Base-by-base conservation (phyloP, 1,140 invertebrate genomes). In the Trachelipus rathkii region DNA sequence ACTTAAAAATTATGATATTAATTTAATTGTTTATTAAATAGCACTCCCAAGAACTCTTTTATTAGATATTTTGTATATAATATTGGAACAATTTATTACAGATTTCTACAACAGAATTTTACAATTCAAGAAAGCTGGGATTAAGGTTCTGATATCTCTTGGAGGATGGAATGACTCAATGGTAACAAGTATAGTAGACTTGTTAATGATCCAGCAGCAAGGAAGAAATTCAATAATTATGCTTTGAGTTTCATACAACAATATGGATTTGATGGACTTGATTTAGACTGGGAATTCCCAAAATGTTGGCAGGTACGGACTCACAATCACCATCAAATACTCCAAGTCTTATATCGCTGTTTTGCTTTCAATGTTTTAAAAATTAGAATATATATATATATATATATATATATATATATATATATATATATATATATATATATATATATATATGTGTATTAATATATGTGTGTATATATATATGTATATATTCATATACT, bases 291-390 rank as follows among this genome's bases (percentile, higher is more conserved):
- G 93, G 93, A 95, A 83, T 95, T 95, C 86, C 94, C 93, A 0
- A 92, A 92, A 78, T 96, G 93, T 83, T 95, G 93, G 93, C 93
- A 95, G 86, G 92, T 92, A n/a, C n/a, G n/a, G n/a, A n/a, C n/a
- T n/a, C n/a, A n/a, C n/a, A n/a, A n/a, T n/a, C n/a, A n/a, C n/a
- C n/a, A n/a, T n/a, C n/a, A n/a, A n/a, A n/a, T n/a, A n/a, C n/a
- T n/a, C n/a, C n/a, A n/a, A n/a, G n/a, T n/a, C n/a, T n/a, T n/a
- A n/a, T n/a, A n/a, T 8, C n/a, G 44, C 24, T 33, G 19, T 24
- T 74, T 78, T 68, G 23, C 9, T 23, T 43, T 71, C 23, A 10
- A 53, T 46, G 0, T 67, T 19, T 43, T n/a, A n/a, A n/a, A 33
- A 11, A 44, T 50, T 19, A 24, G 10, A 15, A 23, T 67, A 9